These are phyloP conservation scores for Rallus limicola DNA, from an alignment of 2,113 vertebrate genomes.

Conservation along the genomic window DNA sequence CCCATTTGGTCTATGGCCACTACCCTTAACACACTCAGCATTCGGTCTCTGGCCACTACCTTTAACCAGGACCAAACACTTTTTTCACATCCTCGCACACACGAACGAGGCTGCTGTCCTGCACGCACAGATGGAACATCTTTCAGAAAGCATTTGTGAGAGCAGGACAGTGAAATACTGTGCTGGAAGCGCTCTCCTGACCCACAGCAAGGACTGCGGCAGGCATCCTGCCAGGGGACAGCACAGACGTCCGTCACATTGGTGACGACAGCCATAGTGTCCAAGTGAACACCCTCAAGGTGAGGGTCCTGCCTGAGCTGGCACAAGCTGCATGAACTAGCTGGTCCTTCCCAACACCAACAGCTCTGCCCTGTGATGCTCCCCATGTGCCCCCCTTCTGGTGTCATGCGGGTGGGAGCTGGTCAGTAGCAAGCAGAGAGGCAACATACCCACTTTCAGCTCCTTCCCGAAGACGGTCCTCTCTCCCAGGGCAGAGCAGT, in stretches of 20 bases:
- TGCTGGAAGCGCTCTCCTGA: not conserved
- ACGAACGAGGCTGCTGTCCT: rapidly evolving
- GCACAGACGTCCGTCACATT: rapidly evolving
- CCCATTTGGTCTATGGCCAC: rapidly evolving
- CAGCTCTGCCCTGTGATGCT: rapidly evolving
- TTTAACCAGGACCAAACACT: not conserved
- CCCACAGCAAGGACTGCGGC: not conserved
- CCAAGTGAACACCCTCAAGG: rapidly evolving
- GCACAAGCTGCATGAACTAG: not conserved
- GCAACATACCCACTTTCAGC: conserved; percentile 97
- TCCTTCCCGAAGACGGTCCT: conserved; percentile 97
- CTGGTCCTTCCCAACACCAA: not conserved
- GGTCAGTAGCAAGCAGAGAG: not conserved
- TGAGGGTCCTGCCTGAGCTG: not conserved
- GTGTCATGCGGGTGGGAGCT: not conserved
- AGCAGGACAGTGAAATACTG: not conserved
- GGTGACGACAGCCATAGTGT: rapidly evolving
- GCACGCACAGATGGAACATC: rapidly evolving
- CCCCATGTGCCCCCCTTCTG: not conserved
- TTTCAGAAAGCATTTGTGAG: not conserved
- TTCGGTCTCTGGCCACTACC: not conserved
- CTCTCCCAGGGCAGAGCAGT: conserved; percentile 95
- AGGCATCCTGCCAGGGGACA: not conserved
- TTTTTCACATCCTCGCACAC: rapidly evolving
- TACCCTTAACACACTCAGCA: too few species aligned